Percentiles rank a stretch among this genome's conserved stretches.
Conservation (phyloP, 2,113 vertebrate genomes). For the Mesocricetus auratus region DNA sequence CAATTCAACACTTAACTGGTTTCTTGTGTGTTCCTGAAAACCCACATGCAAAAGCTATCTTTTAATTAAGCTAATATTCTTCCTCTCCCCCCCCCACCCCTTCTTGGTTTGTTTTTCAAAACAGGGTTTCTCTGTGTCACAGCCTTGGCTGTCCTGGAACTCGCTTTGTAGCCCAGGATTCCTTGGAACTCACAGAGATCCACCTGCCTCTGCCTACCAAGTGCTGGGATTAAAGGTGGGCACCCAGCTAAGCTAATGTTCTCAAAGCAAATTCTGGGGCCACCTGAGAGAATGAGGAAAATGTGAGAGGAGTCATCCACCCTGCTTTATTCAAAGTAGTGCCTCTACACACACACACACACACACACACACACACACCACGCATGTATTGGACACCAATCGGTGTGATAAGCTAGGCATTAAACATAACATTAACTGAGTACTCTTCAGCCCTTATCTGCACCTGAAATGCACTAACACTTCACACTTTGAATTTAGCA, state of each 20-base stretch:
- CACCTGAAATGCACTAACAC: conserved; percentile 39
- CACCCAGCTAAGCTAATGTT: neutral
- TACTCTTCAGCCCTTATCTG: neutral
- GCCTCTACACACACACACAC: neutral
- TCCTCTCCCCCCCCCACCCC: no score
- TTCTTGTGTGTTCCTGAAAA: conserved; percentile 19
- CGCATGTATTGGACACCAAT: neutral
- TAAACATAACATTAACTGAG: conserved; percentile 18
- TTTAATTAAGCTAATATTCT: conserved; percentile 49
- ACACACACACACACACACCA: neutral
- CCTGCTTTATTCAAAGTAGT: conserved; percentile 27
- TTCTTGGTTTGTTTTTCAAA: neutral
- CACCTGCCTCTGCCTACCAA: neutral
- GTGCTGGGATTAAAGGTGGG: neutral
- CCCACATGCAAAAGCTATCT: conserved; percentile 33
- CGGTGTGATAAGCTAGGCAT: neutral
- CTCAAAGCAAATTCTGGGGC: conserved; percentile 26
- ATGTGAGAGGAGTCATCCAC: neutral
- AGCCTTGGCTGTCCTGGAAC: neutral
- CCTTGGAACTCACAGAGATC: neutral
- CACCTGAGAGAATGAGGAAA: neutral
- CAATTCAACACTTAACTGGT: conserved; percentile 35
- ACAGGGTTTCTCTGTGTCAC: neutral
- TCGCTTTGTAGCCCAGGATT: neutral
- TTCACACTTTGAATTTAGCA: conserved; percentile 51